Percentiles rank a stretch among this genome's conserved stretches.
These are phyloP conservation scores for Anaspis maculata DNA, from an alignment of 2,888 invertebrate species.

Conservation along the genomic window DNA sequence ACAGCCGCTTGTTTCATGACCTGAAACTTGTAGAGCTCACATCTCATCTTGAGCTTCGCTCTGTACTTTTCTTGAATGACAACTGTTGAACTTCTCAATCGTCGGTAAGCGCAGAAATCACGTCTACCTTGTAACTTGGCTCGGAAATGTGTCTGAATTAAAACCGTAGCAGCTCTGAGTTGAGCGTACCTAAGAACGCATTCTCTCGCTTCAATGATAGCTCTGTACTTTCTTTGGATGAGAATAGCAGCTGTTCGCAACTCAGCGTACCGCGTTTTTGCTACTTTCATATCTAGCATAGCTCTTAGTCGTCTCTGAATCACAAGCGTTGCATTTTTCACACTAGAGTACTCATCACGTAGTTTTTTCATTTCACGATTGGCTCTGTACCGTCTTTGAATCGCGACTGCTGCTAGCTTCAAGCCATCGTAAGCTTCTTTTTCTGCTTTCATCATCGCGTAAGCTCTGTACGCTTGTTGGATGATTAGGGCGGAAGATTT, in stretches of 20 bases:
- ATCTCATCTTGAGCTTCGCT: slow-evolving; percentile 37
- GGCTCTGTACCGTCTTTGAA: slow-evolving; percentile 36
- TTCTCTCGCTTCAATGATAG: slow-evolving; percentile 37
- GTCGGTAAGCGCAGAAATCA: slow-evolving; percentile 14
- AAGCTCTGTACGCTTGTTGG: slow-evolving; percentile 44
- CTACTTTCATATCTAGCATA: slow-evolving; percentile 43
- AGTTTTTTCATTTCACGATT: not conserved
- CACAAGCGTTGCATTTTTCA: slow-evolving; percentile 14
- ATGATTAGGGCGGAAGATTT: slow-evolving; percentile 24
- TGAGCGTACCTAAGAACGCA: slow-evolving; percentile 36
- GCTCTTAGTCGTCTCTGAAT: slow-evolving; percentile 18
- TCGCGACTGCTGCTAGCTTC: slow-evolving; percentile 31
- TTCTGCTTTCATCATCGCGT: slow-evolving; percentile 26
- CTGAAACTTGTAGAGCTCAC: slow-evolving; percentile 42
- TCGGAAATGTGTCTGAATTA: slow-evolving; percentile 36
- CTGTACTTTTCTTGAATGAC: slow-evolving; percentile 34
- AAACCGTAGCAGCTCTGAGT: slow-evolving; percentile 19
- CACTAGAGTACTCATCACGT: slow-evolving; percentile 6
- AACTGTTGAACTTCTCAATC: slow-evolving; percentile 17
- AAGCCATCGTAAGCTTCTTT: slow-evolving; percentile 35
- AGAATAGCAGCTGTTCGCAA: slow-evolving; percentile 30
- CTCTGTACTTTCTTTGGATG: slow-evolving; percentile 38
- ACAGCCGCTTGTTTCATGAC: slow-evolving; percentile 32
- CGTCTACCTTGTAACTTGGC: slow-evolving; percentile 32
- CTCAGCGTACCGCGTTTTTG: slow-evolving; percentile 37